Conservation (phyloP, 1,140 invertebrate species). For the Ridgeia piscesae region DNA sequence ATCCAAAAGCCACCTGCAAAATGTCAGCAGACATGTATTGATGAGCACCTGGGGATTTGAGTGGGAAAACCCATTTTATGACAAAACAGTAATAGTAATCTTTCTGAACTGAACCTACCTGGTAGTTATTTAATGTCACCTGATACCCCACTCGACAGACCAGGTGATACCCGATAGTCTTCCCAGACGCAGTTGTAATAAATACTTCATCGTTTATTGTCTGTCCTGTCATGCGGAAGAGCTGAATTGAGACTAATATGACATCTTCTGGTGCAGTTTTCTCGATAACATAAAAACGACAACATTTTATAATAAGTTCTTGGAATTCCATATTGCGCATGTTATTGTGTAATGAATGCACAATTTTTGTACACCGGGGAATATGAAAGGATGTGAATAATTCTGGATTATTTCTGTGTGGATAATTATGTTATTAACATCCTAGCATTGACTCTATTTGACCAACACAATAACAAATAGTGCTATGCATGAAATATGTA, state of each 20-base stretch:
- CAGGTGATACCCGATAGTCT: background rate
- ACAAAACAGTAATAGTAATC: background rate
- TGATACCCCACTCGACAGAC: background rate
- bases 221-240: background rate
- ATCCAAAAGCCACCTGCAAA: background rate
- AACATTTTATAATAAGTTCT: background rate
- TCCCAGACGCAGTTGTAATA: background rate
- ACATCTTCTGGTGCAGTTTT: background rate
- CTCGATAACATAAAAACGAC: background rate
- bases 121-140: background rate
- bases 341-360: no score
- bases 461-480: background rate
- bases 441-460: background rate
- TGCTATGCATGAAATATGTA: background rate
- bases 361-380: background rate
- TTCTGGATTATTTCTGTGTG: background rate
- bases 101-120: background rate
- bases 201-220: background rate
- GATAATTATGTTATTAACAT: background rate
- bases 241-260: background rate
- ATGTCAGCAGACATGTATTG: background rate
- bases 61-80: background rate
- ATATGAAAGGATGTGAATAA: background rate
- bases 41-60: background rate
- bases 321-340: background rate